Conservation (phyloP, 1,140 invertebrate species). For the Drosophila kanapiae region DNA sequence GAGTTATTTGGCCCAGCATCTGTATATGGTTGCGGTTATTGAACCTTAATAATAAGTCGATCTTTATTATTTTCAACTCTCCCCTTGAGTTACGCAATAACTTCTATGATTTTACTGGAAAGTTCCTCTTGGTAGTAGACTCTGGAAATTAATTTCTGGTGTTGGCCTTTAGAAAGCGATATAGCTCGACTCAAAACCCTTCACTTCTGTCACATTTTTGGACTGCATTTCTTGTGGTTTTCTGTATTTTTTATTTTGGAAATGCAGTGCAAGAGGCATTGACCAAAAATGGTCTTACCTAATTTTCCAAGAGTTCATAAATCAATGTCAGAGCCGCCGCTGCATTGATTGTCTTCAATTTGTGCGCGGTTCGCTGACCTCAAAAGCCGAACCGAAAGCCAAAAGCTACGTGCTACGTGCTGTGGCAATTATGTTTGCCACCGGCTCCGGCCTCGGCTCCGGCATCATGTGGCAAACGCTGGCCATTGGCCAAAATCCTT, state of each 20-base stretch:
- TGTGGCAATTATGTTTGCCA: constrained; percentile 55
- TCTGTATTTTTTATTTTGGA: constrained; percentile 19
- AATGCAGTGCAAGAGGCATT: constrained; percentile 50
- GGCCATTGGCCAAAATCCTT: constrained; percentile 26
- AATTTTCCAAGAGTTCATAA: constrained; percentile 82
- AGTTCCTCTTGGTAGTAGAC: not conserved
- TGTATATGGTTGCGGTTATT: constrained; percentile 73
- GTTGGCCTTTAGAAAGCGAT: constrained; percentile 6
- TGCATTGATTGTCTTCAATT: constrained; percentile 80
- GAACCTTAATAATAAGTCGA: constrained; percentile 39
- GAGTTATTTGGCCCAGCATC: constrained; percentile 22
- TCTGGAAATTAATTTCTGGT: not conserved
- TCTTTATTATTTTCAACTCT: constrained; percentile 44
- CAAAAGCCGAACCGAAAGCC: constrained; percentile 32
- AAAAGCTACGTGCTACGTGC: constrained; percentile 46
- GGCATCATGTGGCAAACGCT: not conserved
- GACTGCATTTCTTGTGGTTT: constrained; percentile 22
- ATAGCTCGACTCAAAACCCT: constrained; percentile 10
- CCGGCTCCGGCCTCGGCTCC: constrained; percentile 8
- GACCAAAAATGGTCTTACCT: constrained; percentile 80
- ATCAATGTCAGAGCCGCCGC: constrained; percentile 70
- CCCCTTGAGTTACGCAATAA: constrained; percentile 21
- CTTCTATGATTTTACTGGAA: not conserved
- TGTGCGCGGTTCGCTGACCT: constrained; percentile 57
- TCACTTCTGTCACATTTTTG: constrained; percentile 48